A percentile compares a stretch with the other conserved stretches of the same genome.
phyloP scores from a whole-genome alignment of 2,113 vertebrate species.

The Pluvialis apricaria region DNA sequence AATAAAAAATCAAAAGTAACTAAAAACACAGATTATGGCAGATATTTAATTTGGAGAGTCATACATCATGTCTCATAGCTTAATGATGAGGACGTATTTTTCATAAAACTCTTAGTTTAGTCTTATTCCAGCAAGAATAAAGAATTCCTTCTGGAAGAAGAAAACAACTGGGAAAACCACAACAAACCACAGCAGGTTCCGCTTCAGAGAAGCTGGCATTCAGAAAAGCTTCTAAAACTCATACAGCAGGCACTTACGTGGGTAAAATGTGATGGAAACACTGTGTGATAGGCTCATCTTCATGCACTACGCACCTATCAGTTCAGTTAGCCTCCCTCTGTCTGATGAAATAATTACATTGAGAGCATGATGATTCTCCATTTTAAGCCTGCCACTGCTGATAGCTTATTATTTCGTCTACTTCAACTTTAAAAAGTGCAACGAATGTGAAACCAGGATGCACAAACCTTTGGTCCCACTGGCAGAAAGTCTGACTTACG shows the following conservation, averaged over 20 bases:
- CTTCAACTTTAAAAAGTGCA: background rate
- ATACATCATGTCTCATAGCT: background rate
- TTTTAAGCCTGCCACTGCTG: background rate
- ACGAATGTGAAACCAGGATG: background rate
- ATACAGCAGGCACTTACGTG: background rate
- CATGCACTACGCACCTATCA: background rate
- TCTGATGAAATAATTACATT: slow-evolving; percentile 27
- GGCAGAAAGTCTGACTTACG: background rate
- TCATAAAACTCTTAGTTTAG: background rate
- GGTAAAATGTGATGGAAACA: background rate
- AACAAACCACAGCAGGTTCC: background rate
- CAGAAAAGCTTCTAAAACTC: background rate
- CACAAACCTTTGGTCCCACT: background rate
- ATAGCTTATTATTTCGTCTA: background rate
- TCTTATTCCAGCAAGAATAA: background rate
- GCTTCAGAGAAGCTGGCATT: background rate
- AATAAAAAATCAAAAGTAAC: background rate
- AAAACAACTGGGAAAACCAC: background rate
- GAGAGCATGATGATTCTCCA: background rate
- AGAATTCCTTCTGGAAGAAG: background rate
- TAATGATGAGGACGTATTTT: background rate
- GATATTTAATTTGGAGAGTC: background rate
- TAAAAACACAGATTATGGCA: background rate
- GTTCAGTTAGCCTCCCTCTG: background rate
- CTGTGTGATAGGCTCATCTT: background rate